Conservation (phyloP, 2,888 invertebrate genomes). For the Apodemia hepburni region DNA sequence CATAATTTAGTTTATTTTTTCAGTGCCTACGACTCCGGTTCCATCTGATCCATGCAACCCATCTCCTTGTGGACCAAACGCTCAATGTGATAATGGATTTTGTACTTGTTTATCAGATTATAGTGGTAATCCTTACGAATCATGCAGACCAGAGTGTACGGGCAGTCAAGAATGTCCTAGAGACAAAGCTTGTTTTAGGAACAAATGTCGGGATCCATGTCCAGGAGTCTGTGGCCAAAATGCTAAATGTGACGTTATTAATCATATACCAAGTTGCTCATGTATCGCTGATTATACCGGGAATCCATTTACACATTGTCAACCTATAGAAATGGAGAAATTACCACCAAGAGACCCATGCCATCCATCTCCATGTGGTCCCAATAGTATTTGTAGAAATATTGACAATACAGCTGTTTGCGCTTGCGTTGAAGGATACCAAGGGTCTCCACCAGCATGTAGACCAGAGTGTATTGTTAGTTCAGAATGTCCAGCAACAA, state of each 20-base stretch:
- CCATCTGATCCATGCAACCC: slow-evolving; percentile 83
- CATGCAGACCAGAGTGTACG: slow-evolving; percentile 86
- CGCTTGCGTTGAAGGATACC: slow-evolving; percentile 87
- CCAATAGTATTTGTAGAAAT: slow-evolving; percentile 88
- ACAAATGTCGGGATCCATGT: slow-evolving; percentile 88
- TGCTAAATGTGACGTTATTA: slow-evolving; percentile 86
- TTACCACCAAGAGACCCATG: slow-evolving; percentile 83
- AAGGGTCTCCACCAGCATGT: slow-evolving; percentile 90
- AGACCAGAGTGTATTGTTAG: slow-evolving; percentile 92
- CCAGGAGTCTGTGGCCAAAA: slow-evolving; percentile 87
- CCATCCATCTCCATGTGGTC: slow-evolving; percentile 87
- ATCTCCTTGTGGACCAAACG: slow-evolving; percentile 87
- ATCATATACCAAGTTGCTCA: slow-evolving; percentile 87
- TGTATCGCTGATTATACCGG: slow-evolving; percentile 85
- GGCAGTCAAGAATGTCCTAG: slow-evolving; percentile 85
- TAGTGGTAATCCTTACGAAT: slow-evolving; percentile 85
- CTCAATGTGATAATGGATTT: slow-evolving; percentile 83
- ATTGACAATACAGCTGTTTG: slow-evolving; percentile 90
- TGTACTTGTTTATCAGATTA: slow-evolving; percentile 85
- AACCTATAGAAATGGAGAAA: slow-evolving; percentile 47
- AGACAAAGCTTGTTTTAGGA: slow-evolving; percentile 85
- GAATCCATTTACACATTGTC: slow-evolving; percentile 83
- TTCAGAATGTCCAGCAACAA: slow-evolving; percentile 89
- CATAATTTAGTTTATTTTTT: slow-evolving; percentile 29
- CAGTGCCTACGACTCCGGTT: slow-evolving; percentile 56